Base-by-base conservation (phyloP, 1,140 invertebrate genomes). In the Elysia chlorotica region DNA sequence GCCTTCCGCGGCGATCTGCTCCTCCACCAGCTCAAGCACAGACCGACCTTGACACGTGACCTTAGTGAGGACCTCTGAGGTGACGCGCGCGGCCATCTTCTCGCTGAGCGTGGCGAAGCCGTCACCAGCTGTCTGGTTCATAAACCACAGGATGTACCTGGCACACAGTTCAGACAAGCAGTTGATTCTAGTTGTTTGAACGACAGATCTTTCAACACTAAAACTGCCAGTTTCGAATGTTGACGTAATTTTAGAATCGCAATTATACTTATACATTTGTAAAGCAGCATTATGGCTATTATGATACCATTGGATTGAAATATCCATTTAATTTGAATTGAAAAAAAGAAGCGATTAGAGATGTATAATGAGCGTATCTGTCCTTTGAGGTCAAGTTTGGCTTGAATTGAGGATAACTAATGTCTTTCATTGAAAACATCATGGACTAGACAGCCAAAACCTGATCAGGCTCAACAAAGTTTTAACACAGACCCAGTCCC, bases 101-200 rank as follows among this genome's bases (percentile, higher is more conserved):
- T 56, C 6, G 10, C 74, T 75, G 17, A 86, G 33, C 0, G 82
- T 75, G 6, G 76, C 78, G 72, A 84, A 79, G 6, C 67, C 25
- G 10, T 75, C 25, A 1, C 37, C 30, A 2, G 53, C 66, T 14
- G 74, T 19, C 3, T 73, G 53, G 0, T 21, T 68, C 23, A 77
- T 41, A 57, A 83, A 81, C 81, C 81, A 85, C n/a, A 37, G n/a
- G 2, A 36, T n/a, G 57, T 65, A 74, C 53, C 73, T 74, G 65
- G 0, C 56, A 19, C 25, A 25, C 25, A 59, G 17, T 6, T 59
- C 14, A 17, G 28, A 14, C 17, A 35, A 31, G 33, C 23, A 10
- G 3, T 31, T 17, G 4, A 23, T 31, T 14, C 23, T 5, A 63
- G 25, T 21, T 63, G 10, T 35, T 31, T 17, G 17, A 17, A 17